phyloP scores from a whole-genome alignment of 2,888 invertebrate genomes.

The Belgica antarctica region DNA sequence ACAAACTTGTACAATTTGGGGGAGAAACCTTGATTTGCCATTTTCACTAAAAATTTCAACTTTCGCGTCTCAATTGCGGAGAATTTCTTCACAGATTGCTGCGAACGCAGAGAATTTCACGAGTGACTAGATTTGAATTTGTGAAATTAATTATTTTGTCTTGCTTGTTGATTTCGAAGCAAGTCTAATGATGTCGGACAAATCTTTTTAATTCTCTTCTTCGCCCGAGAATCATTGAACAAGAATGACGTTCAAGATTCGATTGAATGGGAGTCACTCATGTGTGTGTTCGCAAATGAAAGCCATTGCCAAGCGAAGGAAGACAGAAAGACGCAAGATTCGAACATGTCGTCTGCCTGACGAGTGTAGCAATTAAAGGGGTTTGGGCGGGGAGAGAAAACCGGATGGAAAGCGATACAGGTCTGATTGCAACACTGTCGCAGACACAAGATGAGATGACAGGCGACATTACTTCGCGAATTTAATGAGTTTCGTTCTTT shows the following conservation, averaged over 20 bases:
- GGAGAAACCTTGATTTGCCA: constrained; percentile 1
- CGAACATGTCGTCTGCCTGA: neutral
- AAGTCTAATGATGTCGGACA: neutral
- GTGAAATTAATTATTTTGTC: neutral
- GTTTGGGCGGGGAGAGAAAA: neutral
- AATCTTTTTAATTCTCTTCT: constrained; percentile 7
- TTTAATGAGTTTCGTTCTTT: constrained; percentile 40
- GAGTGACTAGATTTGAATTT: neutral
- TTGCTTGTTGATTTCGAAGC: neutral
- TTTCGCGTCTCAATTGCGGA: neutral
- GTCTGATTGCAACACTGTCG: neutral
- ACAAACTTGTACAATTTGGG: constrained; percentile 22
- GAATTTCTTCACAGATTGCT: neutral
- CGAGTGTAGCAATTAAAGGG: neutral
- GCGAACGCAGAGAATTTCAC: neutral
- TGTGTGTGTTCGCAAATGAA: constrained; percentile 2
- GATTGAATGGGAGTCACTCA: neutral
- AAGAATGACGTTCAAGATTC: neutral
- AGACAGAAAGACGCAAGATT: neutral
- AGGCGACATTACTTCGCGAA: constrained; percentile 40
- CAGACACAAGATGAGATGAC: neutral
- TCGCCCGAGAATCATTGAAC: neutral
- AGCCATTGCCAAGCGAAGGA: neutral
- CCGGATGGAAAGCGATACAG: neutral
- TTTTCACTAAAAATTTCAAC: neutral